Conservation (phyloP, 2,113 vertebrate species). For the Parotia lawesii region DNA sequence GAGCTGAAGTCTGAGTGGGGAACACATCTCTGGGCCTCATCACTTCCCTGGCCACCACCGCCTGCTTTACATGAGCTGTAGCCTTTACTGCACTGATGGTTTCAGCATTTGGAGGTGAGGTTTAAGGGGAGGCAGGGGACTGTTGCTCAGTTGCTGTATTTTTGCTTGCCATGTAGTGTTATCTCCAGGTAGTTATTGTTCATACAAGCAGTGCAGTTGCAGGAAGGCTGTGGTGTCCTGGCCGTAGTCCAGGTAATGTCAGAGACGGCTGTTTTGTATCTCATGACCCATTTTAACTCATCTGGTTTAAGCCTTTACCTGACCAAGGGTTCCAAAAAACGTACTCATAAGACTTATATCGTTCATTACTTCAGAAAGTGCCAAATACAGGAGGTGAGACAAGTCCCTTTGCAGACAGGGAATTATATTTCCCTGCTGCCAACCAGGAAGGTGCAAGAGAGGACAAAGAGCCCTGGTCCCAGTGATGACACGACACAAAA, state of each 20-base stretch:
- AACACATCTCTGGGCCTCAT: neutral
- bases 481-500: neutral
- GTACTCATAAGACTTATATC: neutral
- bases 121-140: neutral
- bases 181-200: slow-evolving; percentile 24
- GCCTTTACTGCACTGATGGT: neutral
- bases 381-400: neutral
- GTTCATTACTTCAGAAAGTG: slow-evolving; percentile 27
- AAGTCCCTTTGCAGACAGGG: neutral
- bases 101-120: neutral
- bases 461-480: neutral
- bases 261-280: slow-evolving; percentile 30
- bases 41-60: neutral
- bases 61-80: accelerated
- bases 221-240: slow-evolving; percentile 21
- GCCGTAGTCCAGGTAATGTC: slow-evolving; percentile 37
- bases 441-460: neutral
- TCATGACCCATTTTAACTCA: slow-evolving; percentile 48
- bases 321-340: slow-evolving; percentile 37
- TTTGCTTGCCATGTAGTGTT: neutral
- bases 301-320: slow-evolving; percentile 61
- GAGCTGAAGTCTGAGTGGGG: neutral
- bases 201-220: neutral
- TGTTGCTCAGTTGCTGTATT: neutral
- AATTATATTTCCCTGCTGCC: slow-evolving; percentile 26